Evolutionary conservation across 2,888 invertebrate genomes (phyloP), one percentile per base, ranked within the genome.

Genomic region (Eupithecia exiguata): DNA sequence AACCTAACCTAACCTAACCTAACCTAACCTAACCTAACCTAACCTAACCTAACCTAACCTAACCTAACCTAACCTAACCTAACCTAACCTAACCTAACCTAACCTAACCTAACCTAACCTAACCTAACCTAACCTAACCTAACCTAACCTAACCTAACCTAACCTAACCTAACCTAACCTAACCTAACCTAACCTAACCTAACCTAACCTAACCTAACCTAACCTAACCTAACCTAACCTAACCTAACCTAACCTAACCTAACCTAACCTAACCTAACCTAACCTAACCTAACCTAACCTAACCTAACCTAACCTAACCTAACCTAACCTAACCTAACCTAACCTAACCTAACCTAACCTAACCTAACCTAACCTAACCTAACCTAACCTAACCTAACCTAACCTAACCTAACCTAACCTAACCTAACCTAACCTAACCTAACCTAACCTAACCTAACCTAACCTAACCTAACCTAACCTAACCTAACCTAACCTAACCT

Each of bases 1-100:
- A 67, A 67, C 69, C 53, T 61, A 53, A 69, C 69, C 58, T 62
- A 70, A 70, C 65, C 49, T 49, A 66, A 71, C 65, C 65, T 71
- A 49, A 71, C 46, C 61, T 62, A 62, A 69, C 69, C 70, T 61
- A 62, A 61, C 69, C 53, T 43, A 69, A 58, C 53, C 69, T 61
- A 58, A 69, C 61, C 69, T 61, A 69, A 43, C 69, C 53, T 61
- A 58, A 61, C 69, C 61, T 58, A 69, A 58, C 69, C 61, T 46
- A 43, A 70, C 49, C 46, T 58, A 70, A 67, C 66, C 66, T 67
- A 67, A 67, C 66, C 66, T 67, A 67, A 67, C 66, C 66, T 67
- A 67, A 67, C 66, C 66, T 67, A 67, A 67, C 66, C 66, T 67
- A 67, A 67, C 66, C 66, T 67, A 67, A 67, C 66, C 66, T 67